phyloP scores from a whole-genome alignment of 2,113 vertebrate species.

The Hippolais icterina region DNA sequence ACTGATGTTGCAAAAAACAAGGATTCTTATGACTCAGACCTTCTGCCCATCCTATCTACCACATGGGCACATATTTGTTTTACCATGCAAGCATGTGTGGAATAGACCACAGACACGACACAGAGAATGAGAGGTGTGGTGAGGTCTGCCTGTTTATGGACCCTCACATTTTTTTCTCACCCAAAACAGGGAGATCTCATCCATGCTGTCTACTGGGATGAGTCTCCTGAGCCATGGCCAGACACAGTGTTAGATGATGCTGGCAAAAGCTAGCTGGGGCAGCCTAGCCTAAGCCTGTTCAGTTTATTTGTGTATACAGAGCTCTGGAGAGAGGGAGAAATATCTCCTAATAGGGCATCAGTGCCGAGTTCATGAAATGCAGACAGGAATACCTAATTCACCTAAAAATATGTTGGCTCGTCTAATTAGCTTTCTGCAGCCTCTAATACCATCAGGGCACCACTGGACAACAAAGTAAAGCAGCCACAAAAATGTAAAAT shows the following conservation, averaged over 20 bases:
- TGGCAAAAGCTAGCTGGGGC: not conserved
- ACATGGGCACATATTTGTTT: fast-evolving
- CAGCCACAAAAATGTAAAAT: not conserved
- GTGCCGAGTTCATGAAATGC: not conserved
- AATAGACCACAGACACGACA: not conserved
- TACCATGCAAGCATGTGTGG: not conserved
- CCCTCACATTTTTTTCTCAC: fast-evolving
- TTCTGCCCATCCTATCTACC: not conserved
- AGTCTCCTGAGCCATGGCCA: not conserved
- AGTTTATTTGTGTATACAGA: not conserved
- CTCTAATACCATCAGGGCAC: not conserved
- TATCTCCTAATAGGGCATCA: not conserved
- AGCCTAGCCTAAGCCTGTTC: not conserved
- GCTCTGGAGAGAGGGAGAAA: not conserved
- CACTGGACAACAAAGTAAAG: not conserved
- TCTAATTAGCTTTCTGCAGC: not conserved
- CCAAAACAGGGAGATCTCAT: not conserved
- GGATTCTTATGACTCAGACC: not conserved
- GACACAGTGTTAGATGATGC: not conserved
- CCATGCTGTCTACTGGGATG: not conserved
- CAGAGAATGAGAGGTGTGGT: not conserved
- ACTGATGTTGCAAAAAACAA: not conserved
- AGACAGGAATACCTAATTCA: not conserved
- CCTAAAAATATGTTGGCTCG: not conserved
- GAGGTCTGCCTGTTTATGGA: not conserved